A percentile compares a stretch with the other conserved stretches of the same genome.
These are phyloP conservation scores for Cottoperca gobio DNA, from an alignment of 2,797 vertebrate genomes.

Conservation along the genomic window DNA sequence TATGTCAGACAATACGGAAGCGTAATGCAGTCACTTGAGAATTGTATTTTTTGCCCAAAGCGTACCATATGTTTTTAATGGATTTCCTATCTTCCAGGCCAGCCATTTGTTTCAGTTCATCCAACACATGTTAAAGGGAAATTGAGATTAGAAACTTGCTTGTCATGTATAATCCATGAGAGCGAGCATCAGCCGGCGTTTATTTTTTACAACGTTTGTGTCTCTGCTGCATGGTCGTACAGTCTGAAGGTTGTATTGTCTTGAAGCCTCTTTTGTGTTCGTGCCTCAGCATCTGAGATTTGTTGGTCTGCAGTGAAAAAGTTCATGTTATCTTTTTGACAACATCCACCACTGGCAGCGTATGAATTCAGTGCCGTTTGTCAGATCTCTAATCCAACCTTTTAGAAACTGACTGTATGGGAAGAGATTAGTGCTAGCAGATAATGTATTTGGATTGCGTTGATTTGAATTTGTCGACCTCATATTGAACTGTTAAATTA, in stretches of 20 bases:
- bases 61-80: not conserved
- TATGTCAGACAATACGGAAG: too few relatives aligned
- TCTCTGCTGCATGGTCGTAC: not conserved
- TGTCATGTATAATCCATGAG: not conserved
- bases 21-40: too few relatives aligned
- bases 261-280: not conserved
- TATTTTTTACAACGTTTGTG: not conserved
- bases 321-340: not conserved
- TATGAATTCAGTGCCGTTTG: slow-evolving; percentile 29
- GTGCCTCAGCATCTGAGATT: not conserved
- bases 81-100: not conserved
- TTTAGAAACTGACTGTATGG: slow-evolving; percentile 44
- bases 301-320: not conserved
- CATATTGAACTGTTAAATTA: slow-evolving; percentile 28
- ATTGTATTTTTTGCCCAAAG: too few relatives aligned
- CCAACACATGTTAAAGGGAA: not conserved
- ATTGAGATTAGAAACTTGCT: not conserved
- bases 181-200: not conserved
- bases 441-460: slow-evolving; percentile 41
- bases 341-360: slow-evolving; percentile 11
- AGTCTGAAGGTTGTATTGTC: not conserved
- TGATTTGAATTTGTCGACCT: slow-evolving; percentile 36
- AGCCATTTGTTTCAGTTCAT: slow-evolving; percentile 1
- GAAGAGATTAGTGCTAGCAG: slow-evolving; percentile 51
- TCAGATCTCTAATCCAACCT: slow-evolving; percentile 48